A percentile compares a stretch with the other conserved stretches of the same genome.
phyloP scores from a whole-genome alignment of 23 tunicate species.

The Corella eumyota region DNA sequence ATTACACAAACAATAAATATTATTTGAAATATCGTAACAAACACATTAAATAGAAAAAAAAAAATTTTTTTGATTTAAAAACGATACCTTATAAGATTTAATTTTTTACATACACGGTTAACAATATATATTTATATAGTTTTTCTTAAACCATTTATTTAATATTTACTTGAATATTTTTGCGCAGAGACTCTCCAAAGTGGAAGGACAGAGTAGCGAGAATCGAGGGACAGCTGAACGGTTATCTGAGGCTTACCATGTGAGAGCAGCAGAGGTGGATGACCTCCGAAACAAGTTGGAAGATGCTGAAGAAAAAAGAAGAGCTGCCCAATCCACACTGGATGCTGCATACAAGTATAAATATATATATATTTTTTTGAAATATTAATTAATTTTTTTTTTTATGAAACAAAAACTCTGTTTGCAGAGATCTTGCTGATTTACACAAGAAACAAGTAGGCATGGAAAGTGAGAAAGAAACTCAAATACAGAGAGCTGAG shows the following conservation, averaged over 20 bases:
- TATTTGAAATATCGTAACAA: too few species aligned
- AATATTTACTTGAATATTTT: too few species aligned
- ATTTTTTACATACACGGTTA: too few species aligned
- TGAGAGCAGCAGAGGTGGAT: slow-evolving; percentile 30
- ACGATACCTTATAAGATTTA: too few species aligned
- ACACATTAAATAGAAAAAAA: too few species aligned
- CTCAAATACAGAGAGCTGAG: slow-evolving; percentile 28
- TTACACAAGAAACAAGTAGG: slow-evolving; percentile 56
- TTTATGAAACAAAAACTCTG: not conserved
- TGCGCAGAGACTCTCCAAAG: slow-evolving; percentile 27
- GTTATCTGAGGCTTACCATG: slow-evolving; percentile 70
- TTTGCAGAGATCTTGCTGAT: slow-evolving; percentile 57
- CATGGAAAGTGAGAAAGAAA: slow-evolving; percentile 34
- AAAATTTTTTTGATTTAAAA: too few species aligned
- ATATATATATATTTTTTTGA: not conserved
- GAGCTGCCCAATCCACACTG: slow-evolving; percentile 69
- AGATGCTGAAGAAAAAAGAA: slow-evolving; percentile 72
- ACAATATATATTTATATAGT: too few species aligned
- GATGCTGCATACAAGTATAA: slow-evolving; percentile 76
- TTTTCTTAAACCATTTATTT: too few species aligned
- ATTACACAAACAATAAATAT: too few species aligned
- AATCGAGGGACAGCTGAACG: slow-evolving; percentile 63
- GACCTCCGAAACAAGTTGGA: slow-evolving; percentile 44
- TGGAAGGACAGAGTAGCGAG: slow-evolving; percentile 53
- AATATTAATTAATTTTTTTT: not conserved